Percentiles rank a stretch among this genome's conserved stretches.
Evolutionary conservation across 2,888 invertebrate genomes (phyloP).

Genomic region (Sepiola atlantica): DNA sequence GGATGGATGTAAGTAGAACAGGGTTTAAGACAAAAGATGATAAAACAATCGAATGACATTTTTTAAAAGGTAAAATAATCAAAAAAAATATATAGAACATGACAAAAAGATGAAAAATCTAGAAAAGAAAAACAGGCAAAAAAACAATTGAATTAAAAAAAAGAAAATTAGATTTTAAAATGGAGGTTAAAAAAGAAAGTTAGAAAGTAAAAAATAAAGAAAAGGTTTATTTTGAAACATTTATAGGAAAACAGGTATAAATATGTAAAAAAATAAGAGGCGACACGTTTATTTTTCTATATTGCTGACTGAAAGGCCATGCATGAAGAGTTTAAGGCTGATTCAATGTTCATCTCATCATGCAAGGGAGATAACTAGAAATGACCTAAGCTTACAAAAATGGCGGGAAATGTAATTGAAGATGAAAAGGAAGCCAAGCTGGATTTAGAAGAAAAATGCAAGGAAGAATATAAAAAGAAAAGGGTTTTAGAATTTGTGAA

Average conservation of each 20-base stretch:
- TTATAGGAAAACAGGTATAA: not conserved
- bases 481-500: not conserved
- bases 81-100: not conserved
- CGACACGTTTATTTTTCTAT: not conserved
- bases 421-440: not conserved
- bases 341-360: not conserved
- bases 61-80: not conserved
- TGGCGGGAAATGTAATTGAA: not conserved
- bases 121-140: not conserved
- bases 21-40: not conserved
- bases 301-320: not conserved
- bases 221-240: not conserved
- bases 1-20: not conserved
- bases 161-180: not conserved
- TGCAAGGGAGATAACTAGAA: not conserved
- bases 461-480: not conserved
- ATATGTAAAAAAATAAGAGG: not conserved
- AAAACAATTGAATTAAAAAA: not conserved
- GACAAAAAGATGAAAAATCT: not conserved
- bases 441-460: not conserved
- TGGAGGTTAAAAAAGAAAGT: not conserved
- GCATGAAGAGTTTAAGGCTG: not conserved
- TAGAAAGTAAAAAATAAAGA: not conserved
- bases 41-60: not conserved
- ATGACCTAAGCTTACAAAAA: not conserved